Percentiles rank a stretch among this genome's conserved stretches.
Conservation (phyloP, 2,888 invertebrate genomes). For the Nezara viridula region DNA sequence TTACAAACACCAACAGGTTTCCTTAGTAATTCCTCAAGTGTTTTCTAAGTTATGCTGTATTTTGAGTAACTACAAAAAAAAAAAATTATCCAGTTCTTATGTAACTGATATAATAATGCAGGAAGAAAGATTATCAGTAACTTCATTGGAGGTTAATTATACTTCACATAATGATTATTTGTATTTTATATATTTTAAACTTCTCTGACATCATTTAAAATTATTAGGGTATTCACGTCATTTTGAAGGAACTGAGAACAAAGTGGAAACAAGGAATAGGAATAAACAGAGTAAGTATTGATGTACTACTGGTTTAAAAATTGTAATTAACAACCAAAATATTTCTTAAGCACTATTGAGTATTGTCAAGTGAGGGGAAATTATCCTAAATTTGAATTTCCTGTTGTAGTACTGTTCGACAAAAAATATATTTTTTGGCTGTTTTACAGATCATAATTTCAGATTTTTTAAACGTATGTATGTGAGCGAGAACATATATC, state of each 20-base stretch:
- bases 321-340: not conserved
- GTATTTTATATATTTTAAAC: not conserved
- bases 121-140: not conserved
- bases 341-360: not conserved
- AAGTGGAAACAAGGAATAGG: constrained; percentile 34
- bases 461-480: not conserved
- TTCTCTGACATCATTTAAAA: not conserved
- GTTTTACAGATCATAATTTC: no score
- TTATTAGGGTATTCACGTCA: not conserved
- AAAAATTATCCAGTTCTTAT: not conserved
- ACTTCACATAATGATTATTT: not conserved
- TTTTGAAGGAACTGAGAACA: not conserved
- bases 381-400: no score
- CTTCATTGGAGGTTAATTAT: constrained; percentile 24
- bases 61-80: not conserved
- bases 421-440: no score
- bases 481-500: no score
- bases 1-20: not conserved
- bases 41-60: no score
- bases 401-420: no score
- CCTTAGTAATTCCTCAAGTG: not conserved
- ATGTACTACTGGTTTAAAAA: not conserved
- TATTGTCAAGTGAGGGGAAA: no score
- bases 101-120: not conserved
- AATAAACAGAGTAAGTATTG: constrained; percentile 12